These are phyloP conservation scores for Thripadectes ignobilis DNA, from an alignment of 2,797 vertebrate species.

Conservation along the genomic window DNA sequence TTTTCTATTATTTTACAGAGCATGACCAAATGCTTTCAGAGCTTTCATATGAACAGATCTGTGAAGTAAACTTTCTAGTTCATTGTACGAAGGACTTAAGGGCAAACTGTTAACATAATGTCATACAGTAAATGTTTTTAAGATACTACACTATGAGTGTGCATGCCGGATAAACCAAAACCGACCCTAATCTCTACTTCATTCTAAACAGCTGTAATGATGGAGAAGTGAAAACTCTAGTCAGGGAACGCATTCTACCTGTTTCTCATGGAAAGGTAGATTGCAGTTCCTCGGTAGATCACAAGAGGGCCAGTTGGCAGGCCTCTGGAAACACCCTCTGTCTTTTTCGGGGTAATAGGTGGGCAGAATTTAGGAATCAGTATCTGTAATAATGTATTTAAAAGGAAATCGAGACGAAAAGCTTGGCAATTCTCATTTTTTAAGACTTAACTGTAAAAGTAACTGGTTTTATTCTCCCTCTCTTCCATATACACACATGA, in stretches of 20 bases:
- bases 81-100: background rate
- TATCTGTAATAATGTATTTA: background rate
- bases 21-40: background rate
- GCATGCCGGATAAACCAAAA: background rate
- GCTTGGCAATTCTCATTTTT: background rate
- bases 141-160: background rate
- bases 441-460: background rate
- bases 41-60: background rate
- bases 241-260: background rate
- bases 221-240: background rate
- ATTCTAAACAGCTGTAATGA: background rate
- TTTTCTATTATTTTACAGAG: background rate
- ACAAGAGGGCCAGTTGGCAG: background rate
- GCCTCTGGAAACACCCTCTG: background rate
- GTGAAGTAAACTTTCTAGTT: background rate
- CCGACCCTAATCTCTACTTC: background rate
- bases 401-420: background rate
- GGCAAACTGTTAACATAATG: background rate
- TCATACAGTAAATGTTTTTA: background rate
- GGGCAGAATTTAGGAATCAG: background rate
- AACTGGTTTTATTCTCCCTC: background rate
- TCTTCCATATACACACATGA: fast-evolving
- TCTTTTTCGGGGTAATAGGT: background rate
- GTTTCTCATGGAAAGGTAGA: background rate
- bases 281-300: background rate